Conservation (phyloP, 2,888 invertebrate genomes). For the Caenorhabditis afra region DNA sequence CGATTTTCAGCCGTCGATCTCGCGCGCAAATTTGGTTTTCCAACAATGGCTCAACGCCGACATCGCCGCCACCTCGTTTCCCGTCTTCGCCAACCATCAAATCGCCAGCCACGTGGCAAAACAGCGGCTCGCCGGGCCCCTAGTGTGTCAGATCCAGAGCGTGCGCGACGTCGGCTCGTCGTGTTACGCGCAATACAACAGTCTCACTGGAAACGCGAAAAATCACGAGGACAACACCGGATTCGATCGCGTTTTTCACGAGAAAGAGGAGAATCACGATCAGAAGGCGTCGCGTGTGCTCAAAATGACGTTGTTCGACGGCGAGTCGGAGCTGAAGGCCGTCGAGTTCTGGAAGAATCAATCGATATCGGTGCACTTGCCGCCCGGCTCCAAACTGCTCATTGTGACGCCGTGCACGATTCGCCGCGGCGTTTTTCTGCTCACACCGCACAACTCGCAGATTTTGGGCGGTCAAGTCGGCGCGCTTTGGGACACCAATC, state of each 20-base stretch:
- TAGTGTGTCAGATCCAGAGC: slow-evolving; percentile 52
- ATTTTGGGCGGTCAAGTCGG: slow-evolving; percentile 44
- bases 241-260: slow-evolving; percentile 51
- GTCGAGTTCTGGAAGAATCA: slow-evolving; percentile 51
- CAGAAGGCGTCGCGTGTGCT: slow-evolving; percentile 47
- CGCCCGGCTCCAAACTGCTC: slow-evolving; percentile 44
- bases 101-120: slow-evolving; percentile 15
- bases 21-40: slow-evolving; percentile 45
- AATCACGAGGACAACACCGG: slow-evolving; percentile 50
- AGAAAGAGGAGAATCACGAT: slow-evolving; percentile 51
- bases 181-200: slow-evolving; percentile 44
- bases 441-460: slow-evolving; percentile 52
- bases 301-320: slow-evolving; percentile 42
- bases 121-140: slow-evolving; percentile 12
- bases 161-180: slow-evolving; percentile 44
- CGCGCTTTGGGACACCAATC: slow-evolving; percentile 5
- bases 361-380: slow-evolving; percentile 36
- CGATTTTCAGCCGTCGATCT: slow-evolving; percentile 34
- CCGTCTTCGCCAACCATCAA: slow-evolving; percentile 45
- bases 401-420: slow-evolving; percentile 37
- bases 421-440: slow-evolving; percentile 57
- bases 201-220: slow-evolving; percentile 10
- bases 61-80: slow-evolving; percentile 28
- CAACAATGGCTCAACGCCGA: slow-evolving; percentile 52
- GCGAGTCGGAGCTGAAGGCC: slow-evolving; percentile 27